Evolutionary conservation across 2,113 vertebrate genomes (phyloP).

Genomic region (Nansenia antarctica): DNA sequence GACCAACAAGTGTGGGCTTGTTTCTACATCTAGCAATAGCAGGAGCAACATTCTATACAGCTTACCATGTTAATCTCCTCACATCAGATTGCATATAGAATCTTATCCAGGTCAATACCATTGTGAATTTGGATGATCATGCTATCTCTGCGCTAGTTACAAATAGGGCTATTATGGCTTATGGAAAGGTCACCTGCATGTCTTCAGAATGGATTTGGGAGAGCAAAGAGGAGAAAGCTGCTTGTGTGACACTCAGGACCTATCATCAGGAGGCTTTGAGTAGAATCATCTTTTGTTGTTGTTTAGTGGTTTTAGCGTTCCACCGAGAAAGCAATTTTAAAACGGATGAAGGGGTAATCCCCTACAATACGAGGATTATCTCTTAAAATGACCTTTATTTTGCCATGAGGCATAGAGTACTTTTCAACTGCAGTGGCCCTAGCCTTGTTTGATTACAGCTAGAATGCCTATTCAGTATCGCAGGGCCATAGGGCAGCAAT

Average conservation of each 20-base stretch:
- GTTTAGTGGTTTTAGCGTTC: constrained; percentile 69
- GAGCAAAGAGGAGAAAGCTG: constrained; percentile 20
- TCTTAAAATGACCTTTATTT: constrained; percentile 75
- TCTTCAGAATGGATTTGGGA: constrained; percentile 38
- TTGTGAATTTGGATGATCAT: constrained; percentile 3
- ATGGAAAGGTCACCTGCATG: constrained; percentile 46
- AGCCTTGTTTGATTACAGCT: constrained; percentile 59
- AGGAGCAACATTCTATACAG: not conserved
- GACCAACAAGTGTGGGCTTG: constrained; percentile 12
- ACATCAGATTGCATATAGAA: not conserved
- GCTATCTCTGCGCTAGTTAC: constrained; percentile 9
- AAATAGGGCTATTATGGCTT: constrained; percentile 35
- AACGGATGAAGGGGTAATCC: constrained; percentile 73
- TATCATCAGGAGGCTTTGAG: constrained; percentile 33
- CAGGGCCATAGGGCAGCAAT: constrained; percentile 21
- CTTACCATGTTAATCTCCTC: not conserved
- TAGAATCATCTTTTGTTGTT: constrained; percentile 68
- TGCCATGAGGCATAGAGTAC: constrained; percentile 57
- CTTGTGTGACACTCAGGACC: constrained; percentile 46
- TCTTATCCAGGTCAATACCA: constrained; percentile 1
- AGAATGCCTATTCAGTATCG: constrained; percentile 57
- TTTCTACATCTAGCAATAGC: constrained; percentile 3
- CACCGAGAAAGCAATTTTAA: constrained; percentile 72
- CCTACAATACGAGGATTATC: constrained; percentile 72
- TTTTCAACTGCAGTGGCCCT: constrained; percentile 56